phyloP scores from a whole-genome alignment of 2,113 vertebrate genomes.

The Etheostoma spectabile region DNA sequence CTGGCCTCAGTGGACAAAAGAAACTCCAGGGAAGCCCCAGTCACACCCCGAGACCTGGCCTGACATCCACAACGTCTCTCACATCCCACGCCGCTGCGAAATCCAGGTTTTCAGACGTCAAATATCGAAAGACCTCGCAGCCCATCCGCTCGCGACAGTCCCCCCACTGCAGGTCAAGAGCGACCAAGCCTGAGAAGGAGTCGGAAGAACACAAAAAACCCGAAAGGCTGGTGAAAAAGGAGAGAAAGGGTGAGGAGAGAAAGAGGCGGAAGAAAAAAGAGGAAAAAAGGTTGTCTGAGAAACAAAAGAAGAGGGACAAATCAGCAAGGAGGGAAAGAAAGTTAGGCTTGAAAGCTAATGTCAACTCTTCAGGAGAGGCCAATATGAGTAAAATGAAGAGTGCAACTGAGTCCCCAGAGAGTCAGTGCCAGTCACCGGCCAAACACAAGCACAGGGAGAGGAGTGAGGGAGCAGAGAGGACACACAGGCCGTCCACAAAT shows the following conservation, averaged over 20 bases:
- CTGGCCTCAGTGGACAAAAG: constrained; percentile 53
- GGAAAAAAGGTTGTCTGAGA: constrained; percentile 56
- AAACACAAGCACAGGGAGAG: constrained; percentile 70
- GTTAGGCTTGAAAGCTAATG: constrained; percentile 40
- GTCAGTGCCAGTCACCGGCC: constrained; percentile 19
- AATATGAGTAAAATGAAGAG: constrained; percentile 38
- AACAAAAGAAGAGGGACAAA: constrained; percentile 73
- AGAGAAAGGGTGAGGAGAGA: constrained; percentile 65
- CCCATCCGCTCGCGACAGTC: constrained; percentile 45
- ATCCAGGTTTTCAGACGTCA: constrained; percentile 69
- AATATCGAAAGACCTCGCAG: constrained; percentile 73
- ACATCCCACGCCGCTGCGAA: constrained; percentile 50
- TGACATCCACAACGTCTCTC: constrained; percentile 22
- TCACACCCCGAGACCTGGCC: constrained; percentile 29
- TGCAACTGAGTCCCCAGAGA: neutral
- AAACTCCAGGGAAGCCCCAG: constrained; percentile 59
- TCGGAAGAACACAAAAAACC: constrained; percentile 54
- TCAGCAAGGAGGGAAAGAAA: constrained; percentile 56
- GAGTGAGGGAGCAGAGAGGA: constrained; percentile 39
- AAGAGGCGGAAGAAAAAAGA: constrained; percentile 77
- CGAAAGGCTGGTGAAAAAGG: constrained; percentile 65
- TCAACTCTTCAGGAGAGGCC: constrained; percentile 6
- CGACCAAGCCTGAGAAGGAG: constrained; percentile 54
- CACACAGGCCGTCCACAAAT: constrained; percentile 5
- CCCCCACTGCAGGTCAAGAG: constrained; percentile 60